Conservation (phyloP, 2,888 invertebrate genomes). For the Noctua janthe region DNA sequence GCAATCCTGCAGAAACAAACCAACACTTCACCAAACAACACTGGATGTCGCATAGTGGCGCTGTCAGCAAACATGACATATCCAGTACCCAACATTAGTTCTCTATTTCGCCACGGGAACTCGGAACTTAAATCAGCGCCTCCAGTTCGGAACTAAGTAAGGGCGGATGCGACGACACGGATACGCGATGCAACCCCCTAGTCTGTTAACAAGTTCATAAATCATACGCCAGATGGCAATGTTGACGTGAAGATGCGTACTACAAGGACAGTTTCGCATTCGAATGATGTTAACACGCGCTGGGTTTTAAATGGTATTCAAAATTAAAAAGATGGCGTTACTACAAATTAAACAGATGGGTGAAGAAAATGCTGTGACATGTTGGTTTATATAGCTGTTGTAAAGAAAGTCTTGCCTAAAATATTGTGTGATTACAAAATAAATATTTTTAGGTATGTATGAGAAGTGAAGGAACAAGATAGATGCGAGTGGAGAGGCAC, state of each 20-base stretch:
- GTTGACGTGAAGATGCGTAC: background rate
- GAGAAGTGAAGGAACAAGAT: background rate
- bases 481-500: background rate
- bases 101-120: background rate
- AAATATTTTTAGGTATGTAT: background rate
- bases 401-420: background rate
- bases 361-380: background rate
- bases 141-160: background rate
- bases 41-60: background rate
- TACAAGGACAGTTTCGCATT: background rate
- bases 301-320: background rate
- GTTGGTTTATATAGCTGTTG: background rate
- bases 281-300: background rate
- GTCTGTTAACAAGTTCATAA: conserved; percentile 6
- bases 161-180: background rate
- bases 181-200: conserved; percentile 5
- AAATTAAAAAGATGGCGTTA: background rate
- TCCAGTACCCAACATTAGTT: background rate
- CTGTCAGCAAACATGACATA: background rate
- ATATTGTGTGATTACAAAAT: background rate
- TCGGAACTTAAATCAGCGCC: background rate
- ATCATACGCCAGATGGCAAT: conserved; percentile 8
- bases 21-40: background rate
- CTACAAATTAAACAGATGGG: background rate
- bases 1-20: background rate